Conservation (phyloP, 2,888 invertebrate species). For the Drosophila siamana region DNA sequence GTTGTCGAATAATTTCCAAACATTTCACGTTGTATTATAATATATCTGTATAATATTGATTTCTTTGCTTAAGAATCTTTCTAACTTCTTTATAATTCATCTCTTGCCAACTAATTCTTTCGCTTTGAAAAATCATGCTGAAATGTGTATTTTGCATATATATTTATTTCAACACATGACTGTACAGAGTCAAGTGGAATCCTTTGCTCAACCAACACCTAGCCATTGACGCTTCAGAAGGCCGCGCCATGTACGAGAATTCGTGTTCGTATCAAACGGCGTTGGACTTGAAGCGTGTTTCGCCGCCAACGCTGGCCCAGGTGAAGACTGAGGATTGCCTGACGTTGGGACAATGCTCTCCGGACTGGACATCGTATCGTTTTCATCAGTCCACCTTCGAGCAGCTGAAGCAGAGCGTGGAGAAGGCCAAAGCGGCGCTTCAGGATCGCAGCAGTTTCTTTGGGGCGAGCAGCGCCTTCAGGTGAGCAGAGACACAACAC, state of each 20-base stretch:
- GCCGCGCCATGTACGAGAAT: constrained; percentile 93
- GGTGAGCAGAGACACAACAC: constrained; percentile 84
- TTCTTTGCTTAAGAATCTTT: no score
- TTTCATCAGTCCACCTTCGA: constrained; percentile 95
- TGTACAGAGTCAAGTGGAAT: constrained; percentile 84
- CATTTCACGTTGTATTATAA: no score
- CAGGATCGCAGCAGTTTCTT: constrained; percentile 90
- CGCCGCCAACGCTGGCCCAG: constrained; percentile 85
- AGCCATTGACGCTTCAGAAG: constrained; percentile 63
- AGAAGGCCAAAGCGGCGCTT: constrained; percentile 94
- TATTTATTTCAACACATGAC: no score
- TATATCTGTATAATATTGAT: no score
- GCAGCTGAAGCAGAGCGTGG: constrained; percentile 95
- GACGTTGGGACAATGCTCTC: constrained; percentile 86
- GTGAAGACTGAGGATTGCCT: constrained; percentile 86
- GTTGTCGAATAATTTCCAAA: no score
- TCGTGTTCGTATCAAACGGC: constrained; percentile 96
- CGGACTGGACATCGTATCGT: constrained; percentile 92
- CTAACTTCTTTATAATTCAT: no score
- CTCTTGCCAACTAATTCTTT: no score
- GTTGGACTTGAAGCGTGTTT: constrained; percentile 91
- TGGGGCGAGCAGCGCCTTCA: constrained; percentile 90
- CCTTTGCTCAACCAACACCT: constrained; percentile 77
- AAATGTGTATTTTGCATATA: no score
- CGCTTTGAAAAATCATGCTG: no score